Conservation (phyloP, 2,113 vertebrate species). For the Peromyscus californicus region DNA sequence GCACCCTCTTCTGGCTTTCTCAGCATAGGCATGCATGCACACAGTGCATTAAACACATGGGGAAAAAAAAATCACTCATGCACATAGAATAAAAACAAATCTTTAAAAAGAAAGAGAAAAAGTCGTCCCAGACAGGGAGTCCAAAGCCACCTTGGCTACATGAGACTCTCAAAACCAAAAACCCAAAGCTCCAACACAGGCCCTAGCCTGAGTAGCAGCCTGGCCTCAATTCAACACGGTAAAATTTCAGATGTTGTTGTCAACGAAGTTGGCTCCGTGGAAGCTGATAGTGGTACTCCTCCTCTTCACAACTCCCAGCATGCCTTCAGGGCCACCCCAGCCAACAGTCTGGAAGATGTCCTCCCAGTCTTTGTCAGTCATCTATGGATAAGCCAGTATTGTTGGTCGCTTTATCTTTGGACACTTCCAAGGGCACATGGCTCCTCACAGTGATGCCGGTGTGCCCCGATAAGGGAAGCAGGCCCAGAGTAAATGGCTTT, state of each 20-base stretch:
- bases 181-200: neutral
- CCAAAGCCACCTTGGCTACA: neutral
- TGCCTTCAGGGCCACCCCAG: neutral
- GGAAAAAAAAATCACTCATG: neutral
- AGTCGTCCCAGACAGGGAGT: neutral
- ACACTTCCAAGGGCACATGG: neutral
- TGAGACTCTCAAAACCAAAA: neutral
- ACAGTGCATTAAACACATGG: neutral
- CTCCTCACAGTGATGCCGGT: neutral
- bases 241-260: neutral
- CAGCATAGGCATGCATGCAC: neutral
- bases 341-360: neutral
- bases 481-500: neutral
- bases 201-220: neutral
- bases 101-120: neutral
- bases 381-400: neutral
- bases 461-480: neutral
- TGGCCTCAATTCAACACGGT: neutral
- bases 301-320: neutral
- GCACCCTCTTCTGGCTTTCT: neutral
- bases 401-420: slow-evolving; percentile 22
- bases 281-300: fast-evolving
- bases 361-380: neutral
- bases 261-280: neutral
- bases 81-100: neutral